Conservation (phyloP, 2,113 vertebrate species). For the Etheostoma cragini region DNA sequence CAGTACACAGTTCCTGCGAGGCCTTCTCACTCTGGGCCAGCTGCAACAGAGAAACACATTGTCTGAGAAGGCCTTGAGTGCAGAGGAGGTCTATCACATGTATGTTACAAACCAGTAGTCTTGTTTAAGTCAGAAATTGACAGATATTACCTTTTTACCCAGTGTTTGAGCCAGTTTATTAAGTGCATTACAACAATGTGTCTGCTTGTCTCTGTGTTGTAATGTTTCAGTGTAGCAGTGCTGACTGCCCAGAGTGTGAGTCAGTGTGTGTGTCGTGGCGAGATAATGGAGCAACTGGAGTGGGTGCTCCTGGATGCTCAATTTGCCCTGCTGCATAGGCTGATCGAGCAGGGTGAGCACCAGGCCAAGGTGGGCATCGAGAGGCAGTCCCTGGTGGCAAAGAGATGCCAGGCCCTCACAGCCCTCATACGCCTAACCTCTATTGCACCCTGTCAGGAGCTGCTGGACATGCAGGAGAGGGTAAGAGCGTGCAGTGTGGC, state of each 20-base stretch:
- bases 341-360: constrained; percentile 65
- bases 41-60: constrained; percentile 61
- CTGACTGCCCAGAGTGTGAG: constrained; percentile 77
- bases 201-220: constrained; percentile 40
- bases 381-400: constrained; percentile 66
- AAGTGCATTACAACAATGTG: not conserved
- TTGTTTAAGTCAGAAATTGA: too few relatives aligned
- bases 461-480: constrained; percentile 71
- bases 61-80: constrained; percentile 57
- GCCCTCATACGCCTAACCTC: constrained; percentile 67
- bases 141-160: too few relatives aligned
- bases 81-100: constrained; percentile 77
- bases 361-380: not conserved
- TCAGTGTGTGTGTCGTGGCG: constrained; percentile 72
- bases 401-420: constrained; percentile 63
- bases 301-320: constrained; percentile 78
- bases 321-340: constrained; percentile 78
- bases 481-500: constrained; percentile 15
- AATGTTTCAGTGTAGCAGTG: constrained; percentile 65
- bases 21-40: constrained; percentile 74
- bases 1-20: constrained; percentile 75
- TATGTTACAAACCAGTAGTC: constrained; percentile 49
- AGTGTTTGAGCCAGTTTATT: constrained; percentile 1
- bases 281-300: constrained; percentile 80
- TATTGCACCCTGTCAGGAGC: constrained; percentile 67